Base-by-base conservation (phyloP, 2,113 vertebrate species). In the Alexandromys fortis region DNA sequence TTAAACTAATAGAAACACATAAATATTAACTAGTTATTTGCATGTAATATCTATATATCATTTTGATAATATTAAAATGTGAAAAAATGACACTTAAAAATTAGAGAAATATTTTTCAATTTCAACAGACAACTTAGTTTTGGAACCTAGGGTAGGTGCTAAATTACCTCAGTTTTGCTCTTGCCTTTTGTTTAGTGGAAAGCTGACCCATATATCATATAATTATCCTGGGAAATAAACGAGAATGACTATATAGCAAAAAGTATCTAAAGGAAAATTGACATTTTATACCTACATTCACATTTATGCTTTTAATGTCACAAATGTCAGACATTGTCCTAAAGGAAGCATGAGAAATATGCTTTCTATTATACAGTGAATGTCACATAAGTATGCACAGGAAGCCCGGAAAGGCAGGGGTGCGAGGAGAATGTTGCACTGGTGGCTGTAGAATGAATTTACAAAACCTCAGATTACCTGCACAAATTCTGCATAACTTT, bases 71-170 rank as follows among this genome's bases (percentile, higher is more conserved):
- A 82, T 61, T 73, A 68, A 89, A 67, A 4, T 1, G 73, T 55
- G 38, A 67, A 47, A 47, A 4, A 76, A 3, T 76, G 2, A 17
- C 0, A 81, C 6, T 85, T 86, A 61, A 11, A 94, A 93, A 73
- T 86, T 52, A 68, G 58, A 82, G 19, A 94, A 10, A 47, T 89
- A 73, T 45, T 90, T 92, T 52, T 30, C 14, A 86, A 86, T 65
- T 14, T 35, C 7, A 86, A 58, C 2, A 79, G 0, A 42, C 2
- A 90, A 16, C 0, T 1, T 72, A 77, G 17, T 22, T 61, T 93
- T 93, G 4, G 19, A 96, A 78, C 16, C 49, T 78, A 6, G 24
- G 5, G 0, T 7, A n/a, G 6, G 14, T 61, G 68, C 1, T 85
- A 33, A 49, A 61, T 16, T 87, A 7, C 33, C 33, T 79, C 65